Evolutionary conservation across 2,797 vertebrate genomes (phyloP).

Genomic region (Gallinago nigripennis): DNA sequence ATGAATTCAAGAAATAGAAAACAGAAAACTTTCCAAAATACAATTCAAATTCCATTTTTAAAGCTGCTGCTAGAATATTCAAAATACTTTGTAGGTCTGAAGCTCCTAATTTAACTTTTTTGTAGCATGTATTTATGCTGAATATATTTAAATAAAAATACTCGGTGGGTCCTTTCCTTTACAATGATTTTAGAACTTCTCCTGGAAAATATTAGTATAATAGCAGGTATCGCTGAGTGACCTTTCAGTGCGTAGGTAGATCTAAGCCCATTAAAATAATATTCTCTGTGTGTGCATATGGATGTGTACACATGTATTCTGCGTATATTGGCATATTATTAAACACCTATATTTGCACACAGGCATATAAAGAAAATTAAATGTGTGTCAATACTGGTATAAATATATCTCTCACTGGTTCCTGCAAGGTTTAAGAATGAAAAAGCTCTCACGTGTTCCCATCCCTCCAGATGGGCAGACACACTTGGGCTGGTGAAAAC

Average conservation of each 20-base stretch:
- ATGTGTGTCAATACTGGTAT: not conserved
- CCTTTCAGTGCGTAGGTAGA: slow-evolving; percentile 1
- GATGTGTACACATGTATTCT: not conserved
- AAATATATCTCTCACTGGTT: not conserved
- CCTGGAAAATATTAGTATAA: slow-evolving; percentile 6
- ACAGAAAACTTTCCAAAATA: not conserved
- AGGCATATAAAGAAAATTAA: not conserved
- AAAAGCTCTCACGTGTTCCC: not conserved
- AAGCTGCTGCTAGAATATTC: not conserved
- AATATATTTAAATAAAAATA: not conserved
- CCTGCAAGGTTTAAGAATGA: not conserved
- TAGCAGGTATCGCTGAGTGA: not conserved
- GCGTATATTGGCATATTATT: not conserved
- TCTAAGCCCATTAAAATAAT: not conserved
- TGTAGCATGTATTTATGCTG: not conserved
- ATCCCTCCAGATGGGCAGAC: not conserved
- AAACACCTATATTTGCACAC: not conserved
- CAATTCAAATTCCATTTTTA: not conserved
- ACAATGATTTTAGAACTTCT: not conserved
- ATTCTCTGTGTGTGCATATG: not conserved
- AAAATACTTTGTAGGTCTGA: not conserved
- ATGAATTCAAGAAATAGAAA: not conserved
- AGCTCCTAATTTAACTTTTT: not conserved
- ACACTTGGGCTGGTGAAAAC: not conserved
- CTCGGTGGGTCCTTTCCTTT: not conserved